These are phyloP conservation scores for Crax fasciolata DNA, from an alignment of 2,797 vertebrate genomes.

Conservation along the genomic window DNA sequence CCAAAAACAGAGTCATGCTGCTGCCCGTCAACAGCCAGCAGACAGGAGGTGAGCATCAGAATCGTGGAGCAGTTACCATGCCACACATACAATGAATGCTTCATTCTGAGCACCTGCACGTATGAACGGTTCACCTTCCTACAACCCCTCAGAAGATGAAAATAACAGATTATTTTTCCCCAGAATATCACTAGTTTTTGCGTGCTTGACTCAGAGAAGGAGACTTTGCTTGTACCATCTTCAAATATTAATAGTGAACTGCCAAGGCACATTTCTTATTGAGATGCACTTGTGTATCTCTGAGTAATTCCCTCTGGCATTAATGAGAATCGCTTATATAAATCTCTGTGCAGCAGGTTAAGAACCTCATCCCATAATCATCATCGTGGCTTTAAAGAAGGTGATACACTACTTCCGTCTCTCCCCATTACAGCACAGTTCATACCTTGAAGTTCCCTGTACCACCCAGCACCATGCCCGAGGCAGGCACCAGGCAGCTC, in stretches of 20 bases:
- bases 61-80: background rate
- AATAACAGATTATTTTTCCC: background rate
- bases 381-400: background rate
- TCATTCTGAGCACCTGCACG: background rate
- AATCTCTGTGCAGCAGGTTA: slow-evolving; percentile 36
- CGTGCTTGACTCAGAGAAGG: slow-evolving; percentile 20
- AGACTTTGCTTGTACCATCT: slow-evolving; percentile 16
- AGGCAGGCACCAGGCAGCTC: background rate
- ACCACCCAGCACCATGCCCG: accelerated
- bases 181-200: background rate
- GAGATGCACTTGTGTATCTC: slow-evolving; percentile 44
- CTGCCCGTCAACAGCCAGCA: background rate
- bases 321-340: slow-evolving; percentile 59
- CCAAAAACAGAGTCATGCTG: background rate
- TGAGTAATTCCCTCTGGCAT: slow-evolving; percentile 48
- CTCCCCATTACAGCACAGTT: background rate
- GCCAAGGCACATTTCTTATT: slow-evolving; percentile 48
- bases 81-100: background rate
- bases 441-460: background rate
- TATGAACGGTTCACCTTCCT: background rate
- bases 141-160: background rate
- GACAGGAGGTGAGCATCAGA: background rate
- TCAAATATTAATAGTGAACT: slow-evolving; percentile 63
- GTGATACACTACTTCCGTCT: background rate
- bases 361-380: slow-evolving; percentile 32